phyloP scores from a whole-genome alignment of 2,888 invertebrate genomes.

The Cloeon dipterum region DNA sequence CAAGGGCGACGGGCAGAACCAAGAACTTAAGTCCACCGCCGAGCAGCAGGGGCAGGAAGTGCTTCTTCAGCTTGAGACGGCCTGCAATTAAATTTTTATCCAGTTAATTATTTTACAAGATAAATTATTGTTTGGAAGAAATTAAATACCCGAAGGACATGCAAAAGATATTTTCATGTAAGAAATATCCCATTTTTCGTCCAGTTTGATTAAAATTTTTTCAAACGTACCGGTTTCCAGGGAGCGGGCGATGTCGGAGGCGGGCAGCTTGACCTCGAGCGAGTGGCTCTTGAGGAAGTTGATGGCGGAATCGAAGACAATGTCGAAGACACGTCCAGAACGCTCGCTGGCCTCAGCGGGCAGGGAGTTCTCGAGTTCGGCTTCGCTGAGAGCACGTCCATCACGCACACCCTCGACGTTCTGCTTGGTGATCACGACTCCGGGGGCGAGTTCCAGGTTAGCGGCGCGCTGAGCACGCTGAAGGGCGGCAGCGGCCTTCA shows the following conservation, averaged over 20 bases:
- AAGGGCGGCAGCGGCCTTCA: conserved; percentile 29
- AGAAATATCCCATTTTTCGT: no score
- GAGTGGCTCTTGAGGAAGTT: conserved; percentile 34
- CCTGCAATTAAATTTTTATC: no score
- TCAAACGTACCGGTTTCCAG: conserved; percentile 44
- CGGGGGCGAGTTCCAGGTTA: conserved; percentile 29
- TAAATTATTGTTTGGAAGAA: not conserved
- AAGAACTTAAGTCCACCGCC: conserved; percentile 48
- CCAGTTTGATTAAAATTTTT: no score
- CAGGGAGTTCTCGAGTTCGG: conserved; percentile 25
- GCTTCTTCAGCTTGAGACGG: conserved; percentile 53
- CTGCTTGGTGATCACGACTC: conserved; percentile 28
- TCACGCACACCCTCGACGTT: conserved; percentile 11
- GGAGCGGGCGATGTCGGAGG: conserved; percentile 42
- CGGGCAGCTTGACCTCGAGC: conserved; percentile 45
- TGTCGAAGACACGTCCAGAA: conserved; percentile 18
- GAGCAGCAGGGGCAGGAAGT: conserved; percentile 38
- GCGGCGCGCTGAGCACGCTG: conserved; percentile 29
- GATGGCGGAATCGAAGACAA: conserved; percentile 28
- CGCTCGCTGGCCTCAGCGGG: conserved; percentile 24
- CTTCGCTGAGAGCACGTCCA: conserved; percentile 16
- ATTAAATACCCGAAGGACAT: no score
- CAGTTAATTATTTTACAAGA: not conserved
- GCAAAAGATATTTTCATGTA: no score
- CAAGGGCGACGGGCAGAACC: conserved; percentile 42